A percentile compares a stretch with the other conserved stretches of the same genome.
phyloP scores from a whole-genome alignment of 2,888 invertebrate genomes.

The Acanthacorydalis orientalis region DNA sequence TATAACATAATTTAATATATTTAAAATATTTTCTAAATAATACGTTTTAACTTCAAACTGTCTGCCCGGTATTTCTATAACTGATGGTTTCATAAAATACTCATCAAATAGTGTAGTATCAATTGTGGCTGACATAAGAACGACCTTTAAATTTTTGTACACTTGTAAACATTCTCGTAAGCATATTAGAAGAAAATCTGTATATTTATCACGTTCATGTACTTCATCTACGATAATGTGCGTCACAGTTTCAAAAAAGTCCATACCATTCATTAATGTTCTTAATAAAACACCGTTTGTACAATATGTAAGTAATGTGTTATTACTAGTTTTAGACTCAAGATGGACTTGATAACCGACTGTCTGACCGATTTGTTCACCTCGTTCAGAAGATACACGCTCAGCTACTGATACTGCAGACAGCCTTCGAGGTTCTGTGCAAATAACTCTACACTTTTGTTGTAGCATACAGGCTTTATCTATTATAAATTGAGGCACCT shows the following conservation, averaged over 20 bases:
- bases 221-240: slow-evolving; percentile 89
- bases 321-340: slow-evolving; percentile 66
- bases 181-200: slow-evolving; percentile 81
- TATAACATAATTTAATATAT: slow-evolving; percentile 36
- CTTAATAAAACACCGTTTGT: slow-evolving; percentile 83
- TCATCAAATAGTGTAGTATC: slow-evolving; percentile 65
- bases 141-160: slow-evolving; percentile 55
- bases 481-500: slow-evolving; percentile 84
- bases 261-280: slow-evolving; percentile 68
- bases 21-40: slow-evolving; percentile 67
- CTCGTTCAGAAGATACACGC: slow-evolving; percentile 53
- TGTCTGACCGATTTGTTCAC: slow-evolving; percentile 29
- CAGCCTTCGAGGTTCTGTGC: slow-evolving; percentile 84
- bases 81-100: slow-evolving; percentile 70
- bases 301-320: slow-evolving; percentile 73
- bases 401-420: slow-evolving; percentile 83
- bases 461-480: slow-evolving; percentile 48
- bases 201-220: slow-evolving; percentile 85
- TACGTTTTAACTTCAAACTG: slow-evolving; percentile 55
- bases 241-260: slow-evolving; percentile 49
- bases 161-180: slow-evolving; percentile 56
- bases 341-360: slow-evolving; percentile 60
- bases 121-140: slow-evolving; percentile 92
- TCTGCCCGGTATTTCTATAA: slow-evolving; percentile 61
- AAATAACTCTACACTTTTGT: slow-evolving; percentile 65